Conservation (phyloP, 2,888 invertebrate genomes). For the Blomia tropicalis region DNA sequence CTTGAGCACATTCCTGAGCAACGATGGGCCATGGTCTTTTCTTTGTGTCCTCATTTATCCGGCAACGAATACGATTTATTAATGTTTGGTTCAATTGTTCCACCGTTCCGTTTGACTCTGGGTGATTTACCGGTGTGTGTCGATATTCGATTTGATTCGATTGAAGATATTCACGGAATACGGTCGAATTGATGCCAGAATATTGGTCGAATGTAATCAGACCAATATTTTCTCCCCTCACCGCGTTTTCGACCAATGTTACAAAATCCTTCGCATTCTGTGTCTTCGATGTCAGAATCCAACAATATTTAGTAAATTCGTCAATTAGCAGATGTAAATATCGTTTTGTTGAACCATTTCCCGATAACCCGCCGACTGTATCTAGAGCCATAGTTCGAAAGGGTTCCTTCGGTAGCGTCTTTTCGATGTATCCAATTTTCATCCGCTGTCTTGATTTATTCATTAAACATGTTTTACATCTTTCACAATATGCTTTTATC, state of each 20-base stretch:
- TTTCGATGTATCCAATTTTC: too few relatives aligned
- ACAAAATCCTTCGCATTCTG: neutral
- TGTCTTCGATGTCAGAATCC: neutral
- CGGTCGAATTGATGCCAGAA: conserved; percentile 1
- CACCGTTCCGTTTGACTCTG: conserved; percentile 1
- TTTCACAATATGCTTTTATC: too few relatives aligned
- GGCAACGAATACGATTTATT: neutral
- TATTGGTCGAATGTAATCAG: neutral
- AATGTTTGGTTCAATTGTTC: conserved; percentile 13
- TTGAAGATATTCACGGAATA: conserved; percentile 6
- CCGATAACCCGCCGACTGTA: neutral
- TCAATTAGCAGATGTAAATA: neutral
- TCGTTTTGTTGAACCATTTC: neutral
- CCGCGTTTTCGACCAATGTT: neutral
- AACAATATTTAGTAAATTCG: neutral
- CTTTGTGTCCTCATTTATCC: neutral
- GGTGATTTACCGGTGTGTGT: neutral
- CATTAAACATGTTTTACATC: too few relatives aligned
- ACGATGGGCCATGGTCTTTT: conserved; percentile 16
- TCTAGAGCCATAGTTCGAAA: neutral
- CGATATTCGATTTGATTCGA: neutral
- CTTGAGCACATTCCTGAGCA: neutral
- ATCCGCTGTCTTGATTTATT: too few relatives aligned
- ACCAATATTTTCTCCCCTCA: neutral
- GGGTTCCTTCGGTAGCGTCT: too few relatives aligned